Evolutionary conservation across 2,888 invertebrate genomes (phyloP).

Genomic region (Macropis europaea): DNA sequence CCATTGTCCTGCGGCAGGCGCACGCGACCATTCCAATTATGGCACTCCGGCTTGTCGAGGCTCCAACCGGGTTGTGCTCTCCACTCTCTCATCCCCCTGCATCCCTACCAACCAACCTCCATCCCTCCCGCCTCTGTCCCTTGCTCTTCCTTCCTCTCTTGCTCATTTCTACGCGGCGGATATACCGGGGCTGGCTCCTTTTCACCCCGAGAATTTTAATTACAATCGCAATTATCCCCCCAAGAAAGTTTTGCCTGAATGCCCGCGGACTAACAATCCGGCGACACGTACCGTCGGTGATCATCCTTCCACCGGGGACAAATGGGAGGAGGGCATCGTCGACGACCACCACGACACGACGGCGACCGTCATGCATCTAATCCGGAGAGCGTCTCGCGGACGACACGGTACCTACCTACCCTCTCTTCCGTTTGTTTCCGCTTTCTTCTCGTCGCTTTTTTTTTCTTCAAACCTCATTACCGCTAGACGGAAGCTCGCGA

Average conservation of each 20-base stretch:
- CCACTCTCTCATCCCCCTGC: slow-evolving; percentile 33
- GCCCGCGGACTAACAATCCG: slow-evolving; percentile 69
- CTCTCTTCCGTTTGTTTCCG: slow-evolving; percentile 19
- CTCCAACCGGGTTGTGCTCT: slow-evolving; percentile 52
- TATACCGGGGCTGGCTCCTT: slow-evolving; percentile 58
- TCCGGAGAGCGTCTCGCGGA: slow-evolving; percentile 11
- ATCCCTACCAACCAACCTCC: background rate
- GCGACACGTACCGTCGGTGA: slow-evolving; percentile 51
- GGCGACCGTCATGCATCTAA: slow-evolving; percentile 28
- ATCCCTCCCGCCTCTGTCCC: slow-evolving; percentile 36
- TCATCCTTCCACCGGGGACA: slow-evolving; percentile 39
- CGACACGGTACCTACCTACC: slow-evolving; percentile 1
- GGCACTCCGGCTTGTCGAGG: slow-evolving; percentile 68
- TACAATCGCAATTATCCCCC: slow-evolving; percentile 76
- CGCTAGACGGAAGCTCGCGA: slow-evolving; percentile 14
- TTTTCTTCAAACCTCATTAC: slow-evolving; percentile 63
- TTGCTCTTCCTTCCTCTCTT: slow-evolving; percentile 60
- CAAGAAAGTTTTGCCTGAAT: slow-evolving; percentile 68
- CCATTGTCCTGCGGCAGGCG: slow-evolving; percentile 75
- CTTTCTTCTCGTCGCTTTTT: slow-evolving; percentile 30
- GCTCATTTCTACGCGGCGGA: slow-evolving; percentile 64
- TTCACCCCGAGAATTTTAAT: slow-evolving; percentile 76
- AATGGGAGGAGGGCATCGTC: slow-evolving; percentile 19
- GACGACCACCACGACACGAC: slow-evolving; percentile 17
- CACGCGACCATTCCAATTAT: slow-evolving; percentile 79